These are phyloP conservation scores for Oxytorus armatus DNA, from an alignment of 2,888 invertebrate species.

Conservation along the genomic window DNA sequence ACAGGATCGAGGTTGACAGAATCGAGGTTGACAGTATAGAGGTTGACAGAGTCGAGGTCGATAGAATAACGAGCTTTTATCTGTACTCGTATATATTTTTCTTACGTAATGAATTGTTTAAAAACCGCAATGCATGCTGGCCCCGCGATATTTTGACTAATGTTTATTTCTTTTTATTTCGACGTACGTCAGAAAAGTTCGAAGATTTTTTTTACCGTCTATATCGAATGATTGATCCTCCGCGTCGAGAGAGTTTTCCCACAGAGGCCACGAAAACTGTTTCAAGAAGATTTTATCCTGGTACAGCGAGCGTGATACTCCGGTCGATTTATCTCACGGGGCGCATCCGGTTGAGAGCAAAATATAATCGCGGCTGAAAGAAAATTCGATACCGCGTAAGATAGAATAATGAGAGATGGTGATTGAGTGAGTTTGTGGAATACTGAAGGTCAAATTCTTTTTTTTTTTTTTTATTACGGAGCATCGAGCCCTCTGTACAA, in stretches of 20 bases:
- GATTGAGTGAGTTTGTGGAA: too few species aligned
- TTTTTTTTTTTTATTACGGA: too few species aligned
- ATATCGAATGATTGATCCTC: slow-evolving; percentile 49
- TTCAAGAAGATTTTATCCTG: not conserved
- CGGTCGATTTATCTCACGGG: slow-evolving; percentile 10
- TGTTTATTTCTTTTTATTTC: not conserved
- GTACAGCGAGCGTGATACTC: not conserved
- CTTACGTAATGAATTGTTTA: too few species aligned
- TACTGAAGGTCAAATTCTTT: too few species aligned
- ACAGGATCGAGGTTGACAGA: too few species aligned
- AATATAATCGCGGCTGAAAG: not conserved
- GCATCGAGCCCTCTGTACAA: too few species aligned
- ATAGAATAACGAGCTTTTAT: too few species aligned
- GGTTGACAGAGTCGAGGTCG: not conserved
- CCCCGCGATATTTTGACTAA: not conserved
- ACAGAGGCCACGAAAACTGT: slow-evolving; percentile 5
- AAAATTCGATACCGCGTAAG: not conserved
- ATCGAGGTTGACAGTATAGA: not conserved
- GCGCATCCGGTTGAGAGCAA: not conserved
- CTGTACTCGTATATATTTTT: too few species aligned
- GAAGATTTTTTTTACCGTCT: slow-evolving; percentile 40
- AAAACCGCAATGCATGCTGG: too few species aligned
- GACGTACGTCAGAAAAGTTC: not conserved
- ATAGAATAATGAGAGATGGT: not conserved
- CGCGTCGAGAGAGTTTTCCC: slow-evolving; percentile 14